Evolutionary conservation across 2,888 invertebrate genomes (phyloP).

Genomic region (Amphipyra berbera): DNA sequence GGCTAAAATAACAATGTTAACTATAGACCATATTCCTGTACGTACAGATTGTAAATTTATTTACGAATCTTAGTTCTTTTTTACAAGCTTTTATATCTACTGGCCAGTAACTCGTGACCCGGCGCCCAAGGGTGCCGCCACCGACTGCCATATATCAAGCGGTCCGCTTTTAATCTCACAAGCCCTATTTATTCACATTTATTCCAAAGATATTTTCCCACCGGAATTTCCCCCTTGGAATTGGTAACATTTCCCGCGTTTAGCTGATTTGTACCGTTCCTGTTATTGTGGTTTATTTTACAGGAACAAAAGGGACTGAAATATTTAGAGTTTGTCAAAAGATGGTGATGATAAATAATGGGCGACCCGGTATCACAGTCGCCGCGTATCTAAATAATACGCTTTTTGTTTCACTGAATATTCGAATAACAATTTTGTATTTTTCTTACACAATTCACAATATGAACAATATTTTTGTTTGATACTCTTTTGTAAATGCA

Average conservation of each 20-base stretch:
- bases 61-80: constrained; percentile 68
- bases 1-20: constrained; percentile 18
- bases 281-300: constrained; percentile 80
- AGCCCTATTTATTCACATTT: constrained; percentile 87
- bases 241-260: constrained; percentile 83
- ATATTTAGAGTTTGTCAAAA: constrained; percentile 77
- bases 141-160: constrained; percentile 80
- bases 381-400: constrained; percentile 58
- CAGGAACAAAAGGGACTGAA: constrained; percentile 75
- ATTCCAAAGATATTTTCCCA: constrained; percentile 86
- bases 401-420: constrained; percentile 56
- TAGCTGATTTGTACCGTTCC: constrained; percentile 83
- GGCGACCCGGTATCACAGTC: constrained; percentile 61
- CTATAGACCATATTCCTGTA: constrained; percentile 20
- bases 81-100: no score
- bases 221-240: constrained; percentile 85
- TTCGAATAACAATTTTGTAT: constrained; percentile 37
- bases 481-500: not conserved
- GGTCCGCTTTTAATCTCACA: constrained; percentile 84
- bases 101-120: constrained; percentile 66
- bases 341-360: constrained; percentile 72
- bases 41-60: constrained; percentile 57
- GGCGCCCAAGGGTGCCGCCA: constrained; percentile 67
- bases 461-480: not conserved
- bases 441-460: constrained; percentile 18